phyloP scores from a whole-genome alignment of 2,113 vertebrate species.

The Urocolius indicus region DNA sequence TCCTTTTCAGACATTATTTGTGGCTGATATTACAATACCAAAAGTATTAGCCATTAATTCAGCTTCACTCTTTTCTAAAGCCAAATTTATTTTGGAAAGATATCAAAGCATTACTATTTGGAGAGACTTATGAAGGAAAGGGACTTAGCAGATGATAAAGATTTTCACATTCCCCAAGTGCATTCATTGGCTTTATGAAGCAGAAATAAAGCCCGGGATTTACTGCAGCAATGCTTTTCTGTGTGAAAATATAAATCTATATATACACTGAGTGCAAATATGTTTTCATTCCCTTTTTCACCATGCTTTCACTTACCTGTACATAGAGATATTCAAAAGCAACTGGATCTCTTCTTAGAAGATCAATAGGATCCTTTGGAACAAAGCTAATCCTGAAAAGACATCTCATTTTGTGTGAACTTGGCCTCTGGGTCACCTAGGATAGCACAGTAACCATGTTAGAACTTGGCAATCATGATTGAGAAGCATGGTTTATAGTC shows the following conservation, averaged over 20 bases:
- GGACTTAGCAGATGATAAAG: background rate
- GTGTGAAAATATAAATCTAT: background rate
- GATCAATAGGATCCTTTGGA: conserved; percentile 96
- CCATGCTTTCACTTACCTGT: conserved; percentile 83
- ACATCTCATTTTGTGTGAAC: conserved; percentile 97
- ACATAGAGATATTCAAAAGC: conserved; percentile 98
- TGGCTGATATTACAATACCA: background rate
- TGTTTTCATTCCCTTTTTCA: background rate
- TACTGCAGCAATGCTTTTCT: background rate
- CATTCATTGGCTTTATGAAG: background rate
- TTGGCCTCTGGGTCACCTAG: conserved; percentile 97
- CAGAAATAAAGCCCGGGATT: background rate
- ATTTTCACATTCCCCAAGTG: conserved; percentile 9
- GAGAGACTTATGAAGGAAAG: conserved; percentile 6
- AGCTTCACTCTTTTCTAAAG: conserved; percentile 14
- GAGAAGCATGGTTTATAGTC: background rate
- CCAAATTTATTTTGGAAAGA: conserved; percentile 26
- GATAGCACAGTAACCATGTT: conserved; percentile 1
- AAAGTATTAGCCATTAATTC: conserved; percentile 23
- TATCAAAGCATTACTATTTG: conserved; percentile 40
- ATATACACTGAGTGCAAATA: background rate
- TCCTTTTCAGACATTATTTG: background rate
- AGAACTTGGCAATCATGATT: background rate
- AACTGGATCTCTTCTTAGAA: conserved; percentile 93
- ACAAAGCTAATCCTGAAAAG: conserved; percentile 98